Evolutionary conservation across 2,888 invertebrate species (phyloP).

Genomic region (Cyclophora albipunctata): DNA sequence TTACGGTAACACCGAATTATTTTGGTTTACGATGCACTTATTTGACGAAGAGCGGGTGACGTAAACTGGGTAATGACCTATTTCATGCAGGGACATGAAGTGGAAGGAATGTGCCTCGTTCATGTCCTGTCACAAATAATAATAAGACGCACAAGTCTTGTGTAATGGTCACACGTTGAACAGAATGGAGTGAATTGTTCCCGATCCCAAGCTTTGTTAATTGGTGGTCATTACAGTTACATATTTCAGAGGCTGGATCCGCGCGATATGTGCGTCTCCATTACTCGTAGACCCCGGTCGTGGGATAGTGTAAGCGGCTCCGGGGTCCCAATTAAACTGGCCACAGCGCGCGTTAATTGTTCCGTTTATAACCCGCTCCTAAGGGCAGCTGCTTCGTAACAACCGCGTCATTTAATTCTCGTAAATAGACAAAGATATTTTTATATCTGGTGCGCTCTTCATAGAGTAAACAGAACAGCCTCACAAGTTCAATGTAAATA

Average conservation of each 20-base stretch:
- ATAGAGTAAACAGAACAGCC: constrained; percentile 56
- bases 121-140: constrained; percentile 3
- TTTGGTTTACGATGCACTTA: too few species aligned
- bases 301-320: constrained; percentile 17
- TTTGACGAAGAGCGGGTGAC: neutral
- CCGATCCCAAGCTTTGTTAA: constrained; percentile 64
- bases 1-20: too few species aligned
- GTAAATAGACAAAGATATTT: constrained; percentile 73
- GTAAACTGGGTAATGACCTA: constrained; percentile 13
- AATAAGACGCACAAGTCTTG: constrained; percentile 6
- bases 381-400: constrained; percentile 69
- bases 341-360: constrained; percentile 57
- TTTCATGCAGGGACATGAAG: constrained; percentile 4
- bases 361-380: constrained; percentile 66
- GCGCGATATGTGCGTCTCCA: constrained; percentile 47
- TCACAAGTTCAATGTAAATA: constrained; percentile 64
- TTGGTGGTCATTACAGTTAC: constrained; percentile 67
- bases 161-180: constrained; percentile 10
- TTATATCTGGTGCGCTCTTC: constrained; percentile 65
- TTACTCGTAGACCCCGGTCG: constrained; percentile 31
- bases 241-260: constrained; percentile 54
- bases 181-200: constrained; percentile 48
- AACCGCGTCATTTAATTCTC: constrained; percentile 67
- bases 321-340: constrained; percentile 37
- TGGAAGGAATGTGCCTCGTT: too few species aligned